Conservation (phyloP, 2,888 invertebrate genomes). For the Trisateles emortualis region DNA sequence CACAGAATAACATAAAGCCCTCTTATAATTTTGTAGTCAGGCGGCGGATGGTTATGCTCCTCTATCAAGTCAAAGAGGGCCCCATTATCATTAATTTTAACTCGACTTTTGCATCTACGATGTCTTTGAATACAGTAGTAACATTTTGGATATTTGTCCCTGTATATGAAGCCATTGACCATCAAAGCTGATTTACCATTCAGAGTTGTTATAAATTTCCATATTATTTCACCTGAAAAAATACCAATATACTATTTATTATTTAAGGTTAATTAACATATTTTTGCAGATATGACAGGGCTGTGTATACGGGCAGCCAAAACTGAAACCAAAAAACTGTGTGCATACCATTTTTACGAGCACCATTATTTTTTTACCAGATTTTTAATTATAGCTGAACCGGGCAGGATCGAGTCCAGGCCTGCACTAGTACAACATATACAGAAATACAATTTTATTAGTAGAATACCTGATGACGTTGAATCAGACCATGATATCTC, state of each 20-base stretch:
- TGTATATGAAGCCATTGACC: background rate
- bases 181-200: constrained; percentile 31
- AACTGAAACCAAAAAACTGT: no score
- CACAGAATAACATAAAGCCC: background rate
- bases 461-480: no score
- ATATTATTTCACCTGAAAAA: background rate
- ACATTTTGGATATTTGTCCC: background rate
- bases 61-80: constrained; percentile 12
- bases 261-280: no score
- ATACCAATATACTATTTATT: background rate
- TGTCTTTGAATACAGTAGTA: background rate
- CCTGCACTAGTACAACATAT: no score
- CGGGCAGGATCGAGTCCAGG: no score
- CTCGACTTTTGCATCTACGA: constrained; percentile 16
- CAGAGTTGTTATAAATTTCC: constrained; percentile 8
- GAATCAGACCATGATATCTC: no score
- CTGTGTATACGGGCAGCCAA: no score
- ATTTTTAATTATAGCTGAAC: no score
- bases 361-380: no score
- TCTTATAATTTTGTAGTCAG: background rate
- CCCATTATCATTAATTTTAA: constrained; percentile 22
- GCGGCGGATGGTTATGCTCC: constrained; percentile 27
- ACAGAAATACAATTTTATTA: no score
- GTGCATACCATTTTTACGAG: no score
- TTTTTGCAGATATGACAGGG: no score